phyloP scores from a whole-genome alignment of 2,797 vertebrate genomes.

The Semaprochilodus insignis region DNA sequence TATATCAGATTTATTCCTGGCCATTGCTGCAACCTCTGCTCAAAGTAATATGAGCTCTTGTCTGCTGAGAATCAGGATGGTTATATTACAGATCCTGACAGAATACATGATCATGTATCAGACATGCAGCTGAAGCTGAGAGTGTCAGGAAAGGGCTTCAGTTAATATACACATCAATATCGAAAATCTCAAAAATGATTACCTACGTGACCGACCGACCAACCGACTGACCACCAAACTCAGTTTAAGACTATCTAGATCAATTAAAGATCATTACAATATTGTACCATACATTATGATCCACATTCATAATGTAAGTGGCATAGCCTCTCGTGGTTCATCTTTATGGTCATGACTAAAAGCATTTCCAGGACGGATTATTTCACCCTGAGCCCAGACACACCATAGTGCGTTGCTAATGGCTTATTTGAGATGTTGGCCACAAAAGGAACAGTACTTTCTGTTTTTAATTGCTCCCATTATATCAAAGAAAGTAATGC shows the following conservation, averaged over 20 bases:
- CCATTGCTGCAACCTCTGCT: neutral
- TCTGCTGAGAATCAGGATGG: neutral
- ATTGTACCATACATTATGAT: neutral
- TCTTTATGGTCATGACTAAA: neutral
- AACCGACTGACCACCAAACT: neutral
- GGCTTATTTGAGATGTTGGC: neutral
- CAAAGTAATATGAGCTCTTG: neutral
- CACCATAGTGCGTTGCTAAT: neutral
- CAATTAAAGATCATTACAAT: neutral
- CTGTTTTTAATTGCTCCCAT: neutral
- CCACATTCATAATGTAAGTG: neutral
- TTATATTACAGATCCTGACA: neutral
- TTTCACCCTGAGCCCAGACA: neutral
- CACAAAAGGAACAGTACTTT: neutral
- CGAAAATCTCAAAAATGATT: neutral
- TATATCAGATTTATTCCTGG: slow-evolving; percentile 2
- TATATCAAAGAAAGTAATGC: neutral
- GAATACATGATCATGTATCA: neutral
- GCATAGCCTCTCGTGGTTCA: neutral
- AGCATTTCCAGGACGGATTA: slow-evolving; percentile 7
- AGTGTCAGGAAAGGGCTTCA: neutral
- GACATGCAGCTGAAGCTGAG: neutral
- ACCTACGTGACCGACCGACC: neutral
- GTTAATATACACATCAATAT: no score
- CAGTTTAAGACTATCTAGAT: neutral